Base-by-base conservation (phyloP, 2,113 vertebrate genomes). In the Pampusana beccarii region DNA sequence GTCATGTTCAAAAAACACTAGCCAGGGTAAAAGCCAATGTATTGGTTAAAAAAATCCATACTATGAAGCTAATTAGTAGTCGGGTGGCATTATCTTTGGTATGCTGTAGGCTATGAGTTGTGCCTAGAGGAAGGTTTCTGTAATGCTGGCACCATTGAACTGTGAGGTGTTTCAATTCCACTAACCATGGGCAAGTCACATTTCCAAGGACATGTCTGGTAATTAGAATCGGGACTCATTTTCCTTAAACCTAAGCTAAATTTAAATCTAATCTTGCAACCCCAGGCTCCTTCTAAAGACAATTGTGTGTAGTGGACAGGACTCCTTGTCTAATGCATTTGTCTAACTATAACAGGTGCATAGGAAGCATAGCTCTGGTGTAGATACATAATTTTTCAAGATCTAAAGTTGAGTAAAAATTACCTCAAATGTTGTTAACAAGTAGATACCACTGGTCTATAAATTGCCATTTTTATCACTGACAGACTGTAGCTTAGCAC, bases 141-240 rank as follows among this genome's bases (percentile, higher is more conserved):
- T 74, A 67, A 83, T 13, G 26, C 2, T 71, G 34, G 20, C 20
- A 91, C 8, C 40, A 26, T 0, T 66, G 50, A 25, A 20, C 16
- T 56, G 23, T 40, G 57, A 67, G 3, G 17, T 72, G 5, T 33
- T 66, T 28, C 17, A 36, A 50, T 62, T 54, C 23, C 10, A 58
- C 9, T 3, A 7, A 13, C 11, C 7, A 1, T 26, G n/a, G 6
- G 14, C n/a, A 80, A 84, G 10, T 57, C 21, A 34, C 1, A 0
- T 74, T 89, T 86, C 53, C 46, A 66, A 73, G 33, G 34, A 34
- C 4, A 7, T 12, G 7, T 6, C 5, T 66, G 14, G 5, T n/a
- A 87, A 80, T 54, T 70, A n/a, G 36, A 92, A 67, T 6, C 40
- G 5, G 5, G 11, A 72, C 6, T 88, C 1, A 13, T 69, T 72